Percentiles rank a stretch among this genome's conserved stretches.
phyloP scores from a whole-genome alignment of 2,113 vertebrate genomes.

The Enhydra lutris region DNA sequence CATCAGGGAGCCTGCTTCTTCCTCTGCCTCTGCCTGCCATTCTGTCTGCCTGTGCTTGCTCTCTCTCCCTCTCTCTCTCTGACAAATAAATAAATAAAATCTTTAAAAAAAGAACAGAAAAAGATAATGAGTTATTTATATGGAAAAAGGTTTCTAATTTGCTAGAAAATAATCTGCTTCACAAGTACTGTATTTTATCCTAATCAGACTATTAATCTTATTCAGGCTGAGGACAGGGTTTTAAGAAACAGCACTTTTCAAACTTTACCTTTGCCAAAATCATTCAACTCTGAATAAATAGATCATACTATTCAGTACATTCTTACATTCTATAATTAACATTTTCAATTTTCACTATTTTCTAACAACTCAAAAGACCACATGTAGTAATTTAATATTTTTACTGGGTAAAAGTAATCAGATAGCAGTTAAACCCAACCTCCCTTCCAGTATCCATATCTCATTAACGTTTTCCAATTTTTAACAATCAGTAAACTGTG shows the following conservation, averaged over 20 bases:
- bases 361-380: conserved; percentile 29
- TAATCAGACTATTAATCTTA: conserved; percentile 9
- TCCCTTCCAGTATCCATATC: not conserved
- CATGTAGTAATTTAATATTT: not conserved
- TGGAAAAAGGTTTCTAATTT: not conserved
- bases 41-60: no score
- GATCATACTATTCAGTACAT: not conserved
- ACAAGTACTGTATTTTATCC: not conserved
- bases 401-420: not conserved
- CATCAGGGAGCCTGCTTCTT: no score
- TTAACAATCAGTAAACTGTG: not conserved
- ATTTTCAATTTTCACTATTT: not conserved
- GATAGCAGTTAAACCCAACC: not conserved
- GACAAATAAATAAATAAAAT: no score
- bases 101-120: not conserved
- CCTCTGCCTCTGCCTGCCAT: no score
- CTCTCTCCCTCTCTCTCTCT: no score
- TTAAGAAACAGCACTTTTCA: not conserved
- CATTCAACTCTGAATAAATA: conserved; percentile 2
- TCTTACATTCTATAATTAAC: not conserved
- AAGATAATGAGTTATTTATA: not conserved
- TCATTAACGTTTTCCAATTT: not conserved
- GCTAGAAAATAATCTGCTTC: not conserved
- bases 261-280: not conserved
- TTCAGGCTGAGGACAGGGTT: not conserved